Evolutionary conservation across 2,113 vertebrate genomes (phyloP).

Genomic region (Brachyhypopomus occidentalis): DNA sequence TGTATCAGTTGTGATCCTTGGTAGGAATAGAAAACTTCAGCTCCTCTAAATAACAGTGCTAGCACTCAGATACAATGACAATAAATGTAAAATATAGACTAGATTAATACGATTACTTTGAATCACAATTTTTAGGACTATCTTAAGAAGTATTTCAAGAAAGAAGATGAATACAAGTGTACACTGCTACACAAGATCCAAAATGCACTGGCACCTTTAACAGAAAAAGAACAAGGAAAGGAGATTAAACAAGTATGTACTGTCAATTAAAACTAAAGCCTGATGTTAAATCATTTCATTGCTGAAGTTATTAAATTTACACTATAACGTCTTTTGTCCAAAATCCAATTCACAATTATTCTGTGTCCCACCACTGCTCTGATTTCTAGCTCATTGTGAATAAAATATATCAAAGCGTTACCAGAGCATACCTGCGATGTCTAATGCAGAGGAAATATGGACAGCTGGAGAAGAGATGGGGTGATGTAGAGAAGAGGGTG

Average conservation of each 20-base stretch:
- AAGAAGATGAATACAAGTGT: not conserved
- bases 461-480: constrained; percentile 53
- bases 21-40: too few species aligned
- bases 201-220: constrained; percentile 25
- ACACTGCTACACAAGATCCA: accelerated
- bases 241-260: constrained; percentile 55
- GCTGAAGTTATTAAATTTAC: not conserved
- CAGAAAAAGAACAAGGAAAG: not conserved
- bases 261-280: not conserved
- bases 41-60: too few species aligned
- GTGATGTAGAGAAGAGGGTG: constrained; percentile 40
- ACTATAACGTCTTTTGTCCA: not conserved
- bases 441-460: constrained; percentile 41
- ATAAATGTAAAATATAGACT: not conserved
- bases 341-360: not conserved
- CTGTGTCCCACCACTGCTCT: not conserved
- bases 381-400: constrained; percentile 57
- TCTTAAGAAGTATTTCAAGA: constrained; percentile 61
- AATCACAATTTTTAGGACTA: constrained; percentile 44
- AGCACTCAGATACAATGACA: not conserved
- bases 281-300: not conserved
- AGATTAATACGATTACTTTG: not conserved
- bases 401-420: constrained; percentile 48
- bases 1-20: too few species aligned
- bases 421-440: constrained; percentile 55